Evolutionary conservation across 2,113 vertebrate genomes (phyloP).

Genomic region (Platanista minor): DNA sequence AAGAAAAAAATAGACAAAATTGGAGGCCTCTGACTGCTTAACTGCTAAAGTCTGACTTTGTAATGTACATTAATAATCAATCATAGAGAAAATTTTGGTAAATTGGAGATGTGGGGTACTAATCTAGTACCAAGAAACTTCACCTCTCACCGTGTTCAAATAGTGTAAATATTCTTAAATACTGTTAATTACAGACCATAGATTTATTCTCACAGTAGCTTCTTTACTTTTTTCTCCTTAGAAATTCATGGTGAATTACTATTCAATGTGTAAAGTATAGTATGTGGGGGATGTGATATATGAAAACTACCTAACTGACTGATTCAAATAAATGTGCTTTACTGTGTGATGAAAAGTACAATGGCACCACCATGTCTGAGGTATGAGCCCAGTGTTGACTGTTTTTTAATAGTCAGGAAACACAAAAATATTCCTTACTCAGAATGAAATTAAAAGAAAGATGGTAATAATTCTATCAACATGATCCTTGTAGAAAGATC

Average conservation of each 20-base stretch:
- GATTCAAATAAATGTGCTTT: background rate
- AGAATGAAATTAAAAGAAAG: background rate
- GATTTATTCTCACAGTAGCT: background rate
- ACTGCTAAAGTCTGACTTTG: background rate
- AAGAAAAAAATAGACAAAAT: background rate
- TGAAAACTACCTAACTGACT: background rate
- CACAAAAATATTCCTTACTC: background rate
- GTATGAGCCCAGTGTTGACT: background rate
- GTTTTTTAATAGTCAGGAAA: background rate
- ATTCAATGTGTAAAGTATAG: background rate
- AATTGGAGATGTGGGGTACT: background rate
- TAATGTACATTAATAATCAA: background rate
- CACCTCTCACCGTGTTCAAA: background rate
- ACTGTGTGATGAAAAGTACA: background rate
- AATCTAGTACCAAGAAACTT: background rate
- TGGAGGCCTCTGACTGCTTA: background rate
- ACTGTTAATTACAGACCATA: background rate
- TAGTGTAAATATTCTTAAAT: background rate
- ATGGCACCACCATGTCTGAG: background rate
- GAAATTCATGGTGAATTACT: background rate
- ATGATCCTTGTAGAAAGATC: background rate
- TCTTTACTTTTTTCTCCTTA: background rate
- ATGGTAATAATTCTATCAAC: background rate
- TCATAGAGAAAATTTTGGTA: background rate
- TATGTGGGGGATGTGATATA: background rate